Conservation (phyloP, 2,113 vertebrate genomes). For the Poeciliopsis retropinna region DNA sequence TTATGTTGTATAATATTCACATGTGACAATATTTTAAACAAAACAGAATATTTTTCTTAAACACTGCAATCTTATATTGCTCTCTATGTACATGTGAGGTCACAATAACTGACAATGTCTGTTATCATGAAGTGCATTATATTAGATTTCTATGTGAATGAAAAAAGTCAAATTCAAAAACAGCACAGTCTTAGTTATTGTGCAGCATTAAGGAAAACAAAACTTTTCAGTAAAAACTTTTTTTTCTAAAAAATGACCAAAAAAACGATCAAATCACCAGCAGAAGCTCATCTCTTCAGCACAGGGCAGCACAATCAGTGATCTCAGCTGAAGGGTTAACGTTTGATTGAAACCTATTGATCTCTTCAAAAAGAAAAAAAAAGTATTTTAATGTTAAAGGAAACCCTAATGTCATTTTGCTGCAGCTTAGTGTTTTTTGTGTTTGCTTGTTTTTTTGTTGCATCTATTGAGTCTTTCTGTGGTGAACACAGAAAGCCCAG, state of each 20-base stretch:
- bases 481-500: conserved; percentile 1
- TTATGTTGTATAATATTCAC: no score
- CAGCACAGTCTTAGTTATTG: neutral
- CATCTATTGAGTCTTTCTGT: neutral
- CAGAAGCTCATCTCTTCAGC: neutral
- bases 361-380: neutral
- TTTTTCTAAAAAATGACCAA: neutral
- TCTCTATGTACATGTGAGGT: no score
- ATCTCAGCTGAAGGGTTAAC: neutral
- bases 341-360: neutral
- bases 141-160: no score
- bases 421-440: neutral
- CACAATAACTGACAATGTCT: no score
- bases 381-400: neutral
- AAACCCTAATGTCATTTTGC: neutral
- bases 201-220: neutral
- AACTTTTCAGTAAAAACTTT: neutral
- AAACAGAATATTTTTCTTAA: no score
- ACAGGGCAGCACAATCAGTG: neutral
- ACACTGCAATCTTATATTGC: no score
- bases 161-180: neutral
- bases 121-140: no score
- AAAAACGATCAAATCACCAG: neutral
- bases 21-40: no score
- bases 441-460: neutral